Conservation (phyloP, 2,113 vertebrate species). For the Pseudorhombus dupliciocellatus region DNA sequence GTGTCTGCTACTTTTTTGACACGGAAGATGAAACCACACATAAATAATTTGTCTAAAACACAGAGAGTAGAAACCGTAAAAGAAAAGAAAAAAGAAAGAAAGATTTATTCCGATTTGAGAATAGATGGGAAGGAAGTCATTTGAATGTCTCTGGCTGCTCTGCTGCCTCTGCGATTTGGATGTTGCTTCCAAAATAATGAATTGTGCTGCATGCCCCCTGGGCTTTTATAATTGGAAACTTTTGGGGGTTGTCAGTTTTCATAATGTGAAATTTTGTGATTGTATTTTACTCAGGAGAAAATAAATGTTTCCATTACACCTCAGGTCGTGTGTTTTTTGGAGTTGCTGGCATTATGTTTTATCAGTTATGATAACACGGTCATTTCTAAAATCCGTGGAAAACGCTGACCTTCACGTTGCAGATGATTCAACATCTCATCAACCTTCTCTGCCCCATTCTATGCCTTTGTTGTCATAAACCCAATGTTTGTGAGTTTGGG, state of each 20-base stretch:
- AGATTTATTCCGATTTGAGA: slow-evolving; percentile 37
- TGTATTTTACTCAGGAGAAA: slow-evolving; percentile 27
- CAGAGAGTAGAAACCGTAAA: not conserved
- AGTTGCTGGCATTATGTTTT: too few relatives aligned
- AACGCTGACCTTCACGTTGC: too few relatives aligned
- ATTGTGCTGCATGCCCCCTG: slow-evolving; percentile 33
- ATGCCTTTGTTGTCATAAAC: too few relatives aligned
- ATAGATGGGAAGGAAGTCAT: slow-evolving; percentile 35
- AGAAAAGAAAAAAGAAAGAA: not conserved
- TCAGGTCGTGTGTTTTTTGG: not conserved
- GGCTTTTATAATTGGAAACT: slow-evolving; percentile 60
- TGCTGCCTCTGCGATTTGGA: slow-evolving; percentile 29
- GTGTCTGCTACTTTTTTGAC: slow-evolving; percentile 21
- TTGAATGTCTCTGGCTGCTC: slow-evolving; percentile 43
- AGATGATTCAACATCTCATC: too few relatives aligned
- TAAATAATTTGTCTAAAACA: slow-evolving; percentile 50
- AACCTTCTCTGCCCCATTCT: too few relatives aligned
- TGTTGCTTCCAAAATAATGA: slow-evolving; percentile 54
- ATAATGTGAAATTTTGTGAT: slow-evolving; percentile 27
- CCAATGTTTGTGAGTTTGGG: too few relatives aligned
- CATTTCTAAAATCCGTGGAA: too few relatives aligned
- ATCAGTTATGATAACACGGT: too few relatives aligned
- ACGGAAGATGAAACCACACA: slow-evolving; percentile 38
- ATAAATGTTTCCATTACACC: slow-evolving; percentile 15
- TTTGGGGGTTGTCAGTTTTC: slow-evolving; percentile 45